Conservation (phyloP, 2,888 invertebrate species). For the Oxycera nigricornis region DNA sequence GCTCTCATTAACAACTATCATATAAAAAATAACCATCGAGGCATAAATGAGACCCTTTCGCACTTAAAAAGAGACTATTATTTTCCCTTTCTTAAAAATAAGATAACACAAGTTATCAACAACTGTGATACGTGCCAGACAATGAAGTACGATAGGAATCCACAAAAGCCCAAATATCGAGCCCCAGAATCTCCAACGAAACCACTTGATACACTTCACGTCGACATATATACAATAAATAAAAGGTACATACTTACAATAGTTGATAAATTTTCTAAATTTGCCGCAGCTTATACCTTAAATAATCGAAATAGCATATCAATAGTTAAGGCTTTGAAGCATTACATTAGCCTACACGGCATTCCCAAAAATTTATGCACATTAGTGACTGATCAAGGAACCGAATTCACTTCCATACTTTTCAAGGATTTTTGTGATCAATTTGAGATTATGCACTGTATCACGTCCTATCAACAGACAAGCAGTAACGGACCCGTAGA, state of each 20-base stretch:
- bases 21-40: constrained; percentile 9
- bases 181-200: constrained; percentile 27
- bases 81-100: constrained; percentile 40
- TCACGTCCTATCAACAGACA: too few relatives aligned
- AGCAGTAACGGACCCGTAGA: too few relatives aligned
- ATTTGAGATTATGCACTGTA: too few relatives aligned
- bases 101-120: constrained; percentile 40
- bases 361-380: constrained; percentile 5
- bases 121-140: constrained; percentile 39
- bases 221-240: constrained; percentile 17
- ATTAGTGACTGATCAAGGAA: too few relatives aligned
- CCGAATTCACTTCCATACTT: too few relatives aligned
- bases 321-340: not conserved
- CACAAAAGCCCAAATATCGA: constrained; percentile 34
- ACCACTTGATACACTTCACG: constrained; percentile 31
- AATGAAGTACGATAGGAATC: constrained; percentile 41
- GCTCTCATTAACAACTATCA: not conserved
- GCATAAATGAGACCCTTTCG: constrained; percentile 38
- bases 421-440: too few relatives aligned
- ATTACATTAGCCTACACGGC: constrained; percentile 7
- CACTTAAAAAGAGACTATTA: constrained; percentile 40
- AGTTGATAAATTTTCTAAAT: too few relatives aligned
- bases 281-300: too few relatives aligned
- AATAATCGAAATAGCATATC: not conserved
- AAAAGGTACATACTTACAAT: too few relatives aligned